A percentile compares a stretch with the other conserved stretches of the same genome.
Conservation (phyloP, 2,888 invertebrate genomes). For the Papilio elwesi region DNA sequence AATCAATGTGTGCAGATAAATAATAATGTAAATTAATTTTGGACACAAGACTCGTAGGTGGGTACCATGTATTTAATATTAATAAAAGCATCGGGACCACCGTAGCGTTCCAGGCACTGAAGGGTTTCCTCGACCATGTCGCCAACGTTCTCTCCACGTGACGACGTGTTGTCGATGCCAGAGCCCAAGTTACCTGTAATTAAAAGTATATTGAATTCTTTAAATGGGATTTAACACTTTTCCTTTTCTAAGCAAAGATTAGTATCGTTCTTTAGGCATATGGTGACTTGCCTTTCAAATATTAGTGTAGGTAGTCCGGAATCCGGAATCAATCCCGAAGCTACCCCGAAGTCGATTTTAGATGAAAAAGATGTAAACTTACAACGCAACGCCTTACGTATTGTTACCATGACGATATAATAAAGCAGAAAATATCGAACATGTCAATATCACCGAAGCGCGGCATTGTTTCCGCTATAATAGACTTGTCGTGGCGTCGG, state of each 20-base stretch:
- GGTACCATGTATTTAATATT: slow-evolving; percentile 99
- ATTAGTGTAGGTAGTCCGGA: too few relatives aligned
- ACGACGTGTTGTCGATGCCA: slow-evolving; percentile 94
- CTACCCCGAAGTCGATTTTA: too few relatives aligned
- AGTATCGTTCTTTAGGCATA: too few relatives aligned
- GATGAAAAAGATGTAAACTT: neutral
- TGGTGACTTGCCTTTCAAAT: too few relatives aligned
- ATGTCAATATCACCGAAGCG: slow-evolving; percentile 35
- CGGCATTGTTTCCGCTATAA: slow-evolving; percentile 47
- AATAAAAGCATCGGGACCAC: slow-evolving; percentile 98
- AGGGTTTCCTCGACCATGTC: slow-evolving; percentile 97
- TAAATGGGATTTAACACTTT: too few relatives aligned
- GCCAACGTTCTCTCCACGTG: slow-evolving; percentile 93
- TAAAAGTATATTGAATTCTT: too few relatives aligned
- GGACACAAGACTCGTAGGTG: slow-evolving; percentile 96
- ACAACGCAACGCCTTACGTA: neutral
- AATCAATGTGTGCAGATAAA: slow-evolving; percentile 26
- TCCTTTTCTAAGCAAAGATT: too few relatives aligned
- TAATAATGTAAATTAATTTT: slow-evolving; percentile 80
- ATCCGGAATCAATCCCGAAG: too few relatives aligned
- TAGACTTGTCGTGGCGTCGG: slow-evolving; percentile 49
- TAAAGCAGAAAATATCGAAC: slow-evolving; percentile 1
- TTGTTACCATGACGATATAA: neutral
- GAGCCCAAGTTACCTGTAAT: slow-evolving; percentile 92
- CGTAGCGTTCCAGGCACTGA: slow-evolving; percentile 94